These are phyloP conservation scores for Lasioglossum marginatum DNA, from an alignment of 2,888 invertebrate species.

Conservation along the genomic window DNA sequence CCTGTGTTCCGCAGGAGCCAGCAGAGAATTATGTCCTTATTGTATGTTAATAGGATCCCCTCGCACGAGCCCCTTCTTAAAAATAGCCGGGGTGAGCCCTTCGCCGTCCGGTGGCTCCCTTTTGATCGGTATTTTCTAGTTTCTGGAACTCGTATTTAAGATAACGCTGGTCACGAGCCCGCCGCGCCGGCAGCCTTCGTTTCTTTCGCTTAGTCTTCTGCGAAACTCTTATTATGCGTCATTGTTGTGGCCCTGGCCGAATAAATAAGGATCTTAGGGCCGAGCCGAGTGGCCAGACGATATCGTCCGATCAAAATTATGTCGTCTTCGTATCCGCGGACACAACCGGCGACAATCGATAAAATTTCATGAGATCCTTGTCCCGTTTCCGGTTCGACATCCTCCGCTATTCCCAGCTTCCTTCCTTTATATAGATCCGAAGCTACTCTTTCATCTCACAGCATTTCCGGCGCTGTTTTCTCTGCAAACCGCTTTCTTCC, in stretches of 20 bases:
- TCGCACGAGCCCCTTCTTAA: conserved; percentile 73
- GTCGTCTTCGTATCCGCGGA: conserved; percentile 28
- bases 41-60: conserved; percentile 81
- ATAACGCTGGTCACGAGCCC: conserved; percentile 53
- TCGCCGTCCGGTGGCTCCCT: conserved; percentile 34
- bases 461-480: conserved; percentile 27
- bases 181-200: conserved; percentile 10
- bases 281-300: background rate
- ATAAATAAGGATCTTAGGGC: conserved; percentile 31
- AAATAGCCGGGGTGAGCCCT: conserved; percentile 74
- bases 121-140: conserved; percentile 71
- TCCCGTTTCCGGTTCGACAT: conserved; percentile 5
- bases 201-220: conserved; percentile 46
- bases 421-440: background rate
- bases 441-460: background rate
- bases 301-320: conserved; percentile 49
- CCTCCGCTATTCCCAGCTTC: background rate
- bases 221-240: conserved; percentile 67
- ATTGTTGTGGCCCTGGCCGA: conserved; percentile 55
- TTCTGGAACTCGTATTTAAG: conserved; percentile 70
- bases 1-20: conserved; percentile 70
- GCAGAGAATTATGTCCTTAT: conserved; percentile 82
- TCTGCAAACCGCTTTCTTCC: conserved; percentile 21
- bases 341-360: conserved; percentile 14
- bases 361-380: background rate